Conservation (phyloP, 35 echinoderm and acorn worm species). For the Lytechinus variegatus region DNA sequence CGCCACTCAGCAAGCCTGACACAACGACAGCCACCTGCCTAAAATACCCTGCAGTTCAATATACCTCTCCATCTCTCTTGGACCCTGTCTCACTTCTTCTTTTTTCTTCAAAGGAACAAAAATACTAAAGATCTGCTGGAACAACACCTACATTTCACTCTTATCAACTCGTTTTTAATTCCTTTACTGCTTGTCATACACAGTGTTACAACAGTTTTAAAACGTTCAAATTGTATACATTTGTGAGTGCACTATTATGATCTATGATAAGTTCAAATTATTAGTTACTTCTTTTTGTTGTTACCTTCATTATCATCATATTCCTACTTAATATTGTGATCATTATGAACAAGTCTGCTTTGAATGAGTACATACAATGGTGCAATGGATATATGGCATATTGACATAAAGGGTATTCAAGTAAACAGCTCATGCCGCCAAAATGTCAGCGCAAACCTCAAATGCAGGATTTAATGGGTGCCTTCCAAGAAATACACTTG, state of each 20-base stretch:
- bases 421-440: not conserved
- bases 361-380: no score
- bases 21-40: constrained; percentile 26
- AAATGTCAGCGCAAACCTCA: not conserved
- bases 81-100: not conserved
- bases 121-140: not conserved
- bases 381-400: not conserved
- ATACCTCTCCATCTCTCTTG: not conserved
- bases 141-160: constrained; percentile 23
- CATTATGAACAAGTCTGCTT: no score
- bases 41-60: constrained; percentile 12
- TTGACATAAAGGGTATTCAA: not conserved
- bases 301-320: no score
- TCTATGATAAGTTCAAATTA: no score
- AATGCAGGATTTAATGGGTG: not conserved
- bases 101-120: not conserved
- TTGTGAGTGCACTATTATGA: no score
- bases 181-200: not conserved
- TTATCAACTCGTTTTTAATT: not conserved
- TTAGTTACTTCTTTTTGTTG: no score
- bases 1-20: not conserved
- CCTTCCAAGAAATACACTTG: not conserved
- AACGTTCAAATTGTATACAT: no score
- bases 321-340: no score
- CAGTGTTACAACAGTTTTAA: no score